Percentiles rank a stretch among this genome's conserved stretches.
Conservation (phyloP, 2,113 vertebrate genomes). For the Turdus rufiventris region DNA sequence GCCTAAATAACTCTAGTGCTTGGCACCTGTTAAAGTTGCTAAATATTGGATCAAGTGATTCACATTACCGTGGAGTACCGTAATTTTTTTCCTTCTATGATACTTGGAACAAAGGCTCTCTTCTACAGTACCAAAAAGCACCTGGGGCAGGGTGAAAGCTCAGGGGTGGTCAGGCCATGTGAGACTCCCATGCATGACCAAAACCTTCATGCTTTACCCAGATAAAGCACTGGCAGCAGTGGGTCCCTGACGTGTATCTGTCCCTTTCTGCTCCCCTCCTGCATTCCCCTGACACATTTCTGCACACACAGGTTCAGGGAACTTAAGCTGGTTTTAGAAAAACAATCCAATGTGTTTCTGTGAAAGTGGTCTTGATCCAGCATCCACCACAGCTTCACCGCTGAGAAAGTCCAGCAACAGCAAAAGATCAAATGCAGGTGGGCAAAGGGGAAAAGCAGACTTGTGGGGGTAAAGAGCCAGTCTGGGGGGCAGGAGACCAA, state of each 20-base stretch:
- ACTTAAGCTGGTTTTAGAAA: neutral
- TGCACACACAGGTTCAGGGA: neutral
- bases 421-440: neutral
- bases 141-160: neutral
- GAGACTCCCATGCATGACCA: neutral
- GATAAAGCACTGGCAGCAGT: neutral
- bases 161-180: neutral
- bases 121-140: neutral
- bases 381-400: neutral
- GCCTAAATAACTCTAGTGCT: neutral
- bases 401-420: neutral
- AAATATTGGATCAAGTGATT: slow-evolving; percentile 27
- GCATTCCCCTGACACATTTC: neutral
- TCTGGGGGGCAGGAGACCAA: neutral
- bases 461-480: neutral
- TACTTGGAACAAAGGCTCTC: neutral
- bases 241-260: neutral
- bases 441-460: neutral
- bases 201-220: neutral
- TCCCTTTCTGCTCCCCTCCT: neutral
- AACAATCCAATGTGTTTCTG: neutral
- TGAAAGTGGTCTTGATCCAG: neutral
- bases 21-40: slow-evolving; percentile 17
- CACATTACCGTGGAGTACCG: neutral
- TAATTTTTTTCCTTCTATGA: neutral